Evolutionary conservation across 23 tunicate species (phyloP).

Genomic region (Ascidia mentula): DNA sequence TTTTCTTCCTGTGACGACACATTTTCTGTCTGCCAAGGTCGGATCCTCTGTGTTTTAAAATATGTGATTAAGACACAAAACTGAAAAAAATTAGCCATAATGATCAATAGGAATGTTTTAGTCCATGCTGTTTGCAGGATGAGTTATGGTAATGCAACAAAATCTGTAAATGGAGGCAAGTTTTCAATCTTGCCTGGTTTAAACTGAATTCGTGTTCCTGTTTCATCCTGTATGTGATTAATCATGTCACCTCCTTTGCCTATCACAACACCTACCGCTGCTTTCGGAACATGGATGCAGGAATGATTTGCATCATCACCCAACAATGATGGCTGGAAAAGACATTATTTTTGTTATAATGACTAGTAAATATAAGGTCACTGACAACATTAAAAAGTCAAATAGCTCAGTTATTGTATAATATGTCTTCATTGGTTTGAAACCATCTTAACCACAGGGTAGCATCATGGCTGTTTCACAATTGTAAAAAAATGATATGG

Average conservation of each 20-base stretch:
- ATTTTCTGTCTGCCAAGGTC: constrained; percentile 73
- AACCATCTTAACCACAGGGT: constrained; percentile 53
- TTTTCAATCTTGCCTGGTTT: constrained; percentile 71
- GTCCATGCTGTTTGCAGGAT: too few relatives aligned
- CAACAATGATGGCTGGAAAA: constrained; percentile 25
- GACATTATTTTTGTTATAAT: background rate
- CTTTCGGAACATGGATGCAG: constrained; percentile 88
- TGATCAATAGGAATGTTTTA: too few relatives aligned
- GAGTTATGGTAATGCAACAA: too few relatives aligned
- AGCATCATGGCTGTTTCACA: constrained; percentile 25
- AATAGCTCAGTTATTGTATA: background rate
- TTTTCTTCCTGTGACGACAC: constrained; percentile 80
- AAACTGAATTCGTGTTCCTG: constrained; percentile 92
- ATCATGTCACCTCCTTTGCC: constrained; percentile 99
- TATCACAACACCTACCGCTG: constrained; percentile 98
- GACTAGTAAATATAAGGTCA: background rate
- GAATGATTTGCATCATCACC: constrained; percentile 50
- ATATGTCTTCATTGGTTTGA: constrained; percentile 17
- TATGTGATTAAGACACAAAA: too few relatives aligned
- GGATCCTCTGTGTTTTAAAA: constrained; percentile 99
- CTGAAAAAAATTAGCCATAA: too few relatives aligned
- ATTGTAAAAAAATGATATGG: background rate
- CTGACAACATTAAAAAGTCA: background rate
- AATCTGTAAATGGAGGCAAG: too few relatives aligned
- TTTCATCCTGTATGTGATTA: constrained; percentile 86